A percentile compares a stretch with the other conserved stretches of the same genome.
Conservation (phyloP, 2,113 vertebrate species). For the Peucedramus taeniatus region DNA sequence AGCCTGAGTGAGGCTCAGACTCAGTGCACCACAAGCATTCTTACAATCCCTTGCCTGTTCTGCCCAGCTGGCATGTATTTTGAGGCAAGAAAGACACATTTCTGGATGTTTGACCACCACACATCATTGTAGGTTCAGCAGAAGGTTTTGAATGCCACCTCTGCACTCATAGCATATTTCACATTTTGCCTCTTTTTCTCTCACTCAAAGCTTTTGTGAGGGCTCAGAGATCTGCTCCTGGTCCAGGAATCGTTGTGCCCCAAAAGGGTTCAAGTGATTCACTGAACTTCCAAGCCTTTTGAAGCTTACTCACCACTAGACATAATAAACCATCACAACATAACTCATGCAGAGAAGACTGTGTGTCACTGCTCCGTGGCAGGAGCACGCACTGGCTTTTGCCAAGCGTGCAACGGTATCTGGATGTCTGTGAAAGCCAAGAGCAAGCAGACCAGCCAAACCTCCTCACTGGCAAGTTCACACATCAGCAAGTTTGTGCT, state of each 20-base stretch:
- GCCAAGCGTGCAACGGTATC: not conserved
- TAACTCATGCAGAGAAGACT: not conserved
- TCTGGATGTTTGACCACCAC: not conserved
- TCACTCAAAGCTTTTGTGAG: not conserved
- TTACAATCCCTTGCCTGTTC: not conserved
- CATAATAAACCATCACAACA: not conserved
- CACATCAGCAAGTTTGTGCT: not conserved
- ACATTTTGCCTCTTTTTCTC: not conserved
- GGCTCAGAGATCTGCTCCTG: not conserved
- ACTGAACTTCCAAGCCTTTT: not conserved
- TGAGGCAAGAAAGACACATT: not conserved
- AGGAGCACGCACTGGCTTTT: not conserved
- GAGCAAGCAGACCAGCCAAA: not conserved
- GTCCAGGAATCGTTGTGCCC: not conserved
- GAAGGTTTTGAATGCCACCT: not conserved
- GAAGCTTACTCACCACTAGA: not conserved
- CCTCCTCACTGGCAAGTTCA: not conserved
- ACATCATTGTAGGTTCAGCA: not conserved
- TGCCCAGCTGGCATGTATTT: not conserved
- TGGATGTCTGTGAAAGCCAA: not conserved
- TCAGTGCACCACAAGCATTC: not conserved
- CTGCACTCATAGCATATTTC: rapidly evolving
- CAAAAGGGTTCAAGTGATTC: not conserved
- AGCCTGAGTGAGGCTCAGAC: not conserved
- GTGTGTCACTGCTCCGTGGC: not conserved